Percentiles rank a stretch among this genome's conserved stretches.
Evolutionary conservation across 1,140 invertebrate species (phyloP).

Genomic region (Sminthurides bifidus): DNA sequence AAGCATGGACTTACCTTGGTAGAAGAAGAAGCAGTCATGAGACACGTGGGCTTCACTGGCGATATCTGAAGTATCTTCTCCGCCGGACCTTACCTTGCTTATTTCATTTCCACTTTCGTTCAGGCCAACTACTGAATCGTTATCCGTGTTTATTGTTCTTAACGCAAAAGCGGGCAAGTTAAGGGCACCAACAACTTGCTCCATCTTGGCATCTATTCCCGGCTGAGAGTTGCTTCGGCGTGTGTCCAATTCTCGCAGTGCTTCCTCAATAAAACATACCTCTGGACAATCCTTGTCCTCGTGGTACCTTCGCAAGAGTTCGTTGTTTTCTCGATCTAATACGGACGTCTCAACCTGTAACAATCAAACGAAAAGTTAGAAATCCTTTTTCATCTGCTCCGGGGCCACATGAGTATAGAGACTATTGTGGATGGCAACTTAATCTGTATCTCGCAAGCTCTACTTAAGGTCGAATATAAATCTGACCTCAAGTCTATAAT

Average conservation of each 20-base stretch:
- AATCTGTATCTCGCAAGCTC: conserved; percentile 8
- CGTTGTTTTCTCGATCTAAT: conserved; percentile 55
- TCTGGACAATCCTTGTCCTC: conserved; percentile 61
- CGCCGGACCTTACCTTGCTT: no score
- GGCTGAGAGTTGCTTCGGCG: no score
- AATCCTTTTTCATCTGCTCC: background rate
- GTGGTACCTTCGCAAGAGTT: conserved; percentile 49
- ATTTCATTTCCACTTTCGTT: no score
- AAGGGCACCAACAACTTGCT: no score
- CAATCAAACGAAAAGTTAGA: conserved; percentile 14
- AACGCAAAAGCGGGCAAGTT: no score
- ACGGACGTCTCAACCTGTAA: conserved; percentile 46
- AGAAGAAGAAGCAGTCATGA: conserved; percentile 65
- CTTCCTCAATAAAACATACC: conserved; percentile 66
- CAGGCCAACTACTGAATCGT: no score
- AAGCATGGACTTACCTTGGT: conserved; percentile 53
- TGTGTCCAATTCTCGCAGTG: conserved; percentile 7
- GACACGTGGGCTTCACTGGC: background rate
- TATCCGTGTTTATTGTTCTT: no score
- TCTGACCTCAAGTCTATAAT: conserved; percentile 8
- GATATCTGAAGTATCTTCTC: no score
- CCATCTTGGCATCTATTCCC: no score
- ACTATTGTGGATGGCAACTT: background rate
- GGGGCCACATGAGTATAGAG: background rate
- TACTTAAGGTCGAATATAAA: conserved; percentile 5